A percentile compares a stretch with the other conserved stretches of the same genome.
Conservation (phyloP, 2,113 vertebrate genomes). For the Deroptyus accipitrinus region DNA sequence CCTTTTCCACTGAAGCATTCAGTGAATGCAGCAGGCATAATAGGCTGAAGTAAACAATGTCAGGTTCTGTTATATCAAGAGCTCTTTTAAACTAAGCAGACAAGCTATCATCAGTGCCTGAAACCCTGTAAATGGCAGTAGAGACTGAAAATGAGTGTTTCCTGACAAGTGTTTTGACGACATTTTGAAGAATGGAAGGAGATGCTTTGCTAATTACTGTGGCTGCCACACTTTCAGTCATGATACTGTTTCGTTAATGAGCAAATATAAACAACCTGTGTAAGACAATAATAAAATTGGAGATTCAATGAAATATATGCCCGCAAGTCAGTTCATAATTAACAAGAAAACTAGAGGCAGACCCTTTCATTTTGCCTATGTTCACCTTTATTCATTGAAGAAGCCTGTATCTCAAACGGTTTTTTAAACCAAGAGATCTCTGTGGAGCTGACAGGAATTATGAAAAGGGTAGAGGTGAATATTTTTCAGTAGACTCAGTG, state of each 20-base stretch:
- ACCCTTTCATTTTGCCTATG: neutral
- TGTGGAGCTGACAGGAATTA: neutral
- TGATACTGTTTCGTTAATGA: slow-evolving; percentile 77
- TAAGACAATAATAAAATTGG: slow-evolving; percentile 70
- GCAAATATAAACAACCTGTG: slow-evolving; percentile 73
- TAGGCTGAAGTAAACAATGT: slow-evolving; percentile 85
- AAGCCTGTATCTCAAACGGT: neutral
- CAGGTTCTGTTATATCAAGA: slow-evolving; percentile 83
- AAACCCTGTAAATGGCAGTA: slow-evolving; percentile 77
- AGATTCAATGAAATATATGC: neutral
- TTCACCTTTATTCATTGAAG: neutral
- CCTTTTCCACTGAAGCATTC: slow-evolving; percentile 82
- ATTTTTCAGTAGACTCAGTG: neutral
- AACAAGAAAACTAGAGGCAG: neutral
- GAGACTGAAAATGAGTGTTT: slow-evolving; percentile 80
- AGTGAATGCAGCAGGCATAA: slow-evolving; percentile 81
- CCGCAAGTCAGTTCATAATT: neutral
- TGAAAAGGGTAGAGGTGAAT: neutral
- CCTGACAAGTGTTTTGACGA: slow-evolving; percentile 80
- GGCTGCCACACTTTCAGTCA: slow-evolving; percentile 69
- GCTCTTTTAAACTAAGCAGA: slow-evolving; percentile 82
- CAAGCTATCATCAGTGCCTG: slow-evolving; percentile 80
- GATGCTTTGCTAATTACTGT: slow-evolving; percentile 78
- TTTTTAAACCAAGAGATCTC: neutral
- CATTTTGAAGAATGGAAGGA: slow-evolving; percentile 79